Evolutionary conservation across 2,113 vertebrate genomes (phyloP).

Genomic region (Leptocoma aspasia): DNA sequence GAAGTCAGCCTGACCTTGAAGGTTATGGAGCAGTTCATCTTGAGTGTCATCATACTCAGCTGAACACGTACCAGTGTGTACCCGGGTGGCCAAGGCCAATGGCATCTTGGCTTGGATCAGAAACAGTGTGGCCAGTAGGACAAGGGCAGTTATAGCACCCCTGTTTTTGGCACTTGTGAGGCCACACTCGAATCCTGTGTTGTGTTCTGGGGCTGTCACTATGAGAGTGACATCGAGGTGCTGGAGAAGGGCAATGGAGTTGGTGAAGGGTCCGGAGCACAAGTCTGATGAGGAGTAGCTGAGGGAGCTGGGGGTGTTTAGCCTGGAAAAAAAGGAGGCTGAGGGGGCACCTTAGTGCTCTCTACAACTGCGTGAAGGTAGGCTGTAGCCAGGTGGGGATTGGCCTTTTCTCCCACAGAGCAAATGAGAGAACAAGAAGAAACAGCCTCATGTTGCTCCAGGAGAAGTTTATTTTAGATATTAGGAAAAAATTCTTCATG

Average conservation of each 20-base stretch:
- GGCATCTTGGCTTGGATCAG: not conserved
- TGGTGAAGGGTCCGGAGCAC: not conserved
- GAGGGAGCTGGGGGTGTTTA: not conserved
- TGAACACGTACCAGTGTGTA: not conserved
- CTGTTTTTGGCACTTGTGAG: not conserved
- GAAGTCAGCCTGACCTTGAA: not conserved
- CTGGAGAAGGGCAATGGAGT: not conserved
- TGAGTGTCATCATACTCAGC: not conserved
- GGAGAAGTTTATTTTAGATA: not conserved
- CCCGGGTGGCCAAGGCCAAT: not conserved
- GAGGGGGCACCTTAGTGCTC: not conserved
- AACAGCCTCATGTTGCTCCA: not conserved
- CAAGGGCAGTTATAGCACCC: not conserved
- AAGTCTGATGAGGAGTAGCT: not conserved
- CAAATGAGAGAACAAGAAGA: not conserved
- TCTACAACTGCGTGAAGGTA: not conserved
- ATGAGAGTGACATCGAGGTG: not conserved
- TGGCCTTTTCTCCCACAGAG: not conserved
- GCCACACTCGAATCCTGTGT: rapidly evolving
- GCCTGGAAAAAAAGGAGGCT: not conserved
- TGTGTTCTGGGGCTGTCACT: not conserved
- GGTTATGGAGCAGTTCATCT: not conserved
- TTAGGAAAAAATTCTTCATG: not conserved
- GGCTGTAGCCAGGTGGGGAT: not conserved
- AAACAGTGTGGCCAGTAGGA: not conserved